These are phyloP conservation scores for Zoroaster sp. DNA, from an alignment of 53 echinoderm and acorn worm genomes.

Conservation along the genomic window DNA sequence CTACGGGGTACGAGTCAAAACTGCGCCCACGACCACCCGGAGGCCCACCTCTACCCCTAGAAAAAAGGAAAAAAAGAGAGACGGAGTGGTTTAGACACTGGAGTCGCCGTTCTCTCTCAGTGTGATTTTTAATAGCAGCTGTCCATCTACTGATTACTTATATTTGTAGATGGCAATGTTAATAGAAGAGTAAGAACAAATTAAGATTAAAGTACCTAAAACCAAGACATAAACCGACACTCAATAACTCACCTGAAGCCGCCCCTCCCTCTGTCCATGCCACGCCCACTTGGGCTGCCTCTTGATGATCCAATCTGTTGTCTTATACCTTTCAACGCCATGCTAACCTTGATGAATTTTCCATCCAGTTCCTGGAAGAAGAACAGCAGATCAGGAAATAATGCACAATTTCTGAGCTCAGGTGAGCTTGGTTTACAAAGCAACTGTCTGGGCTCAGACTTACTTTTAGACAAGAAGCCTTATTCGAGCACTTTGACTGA, in stretches of 20 bases:
- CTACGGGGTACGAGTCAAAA: not conserved
- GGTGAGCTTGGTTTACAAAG: too few species aligned
- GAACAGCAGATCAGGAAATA: too few species aligned
- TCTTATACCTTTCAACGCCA: constrained; percentile 24
- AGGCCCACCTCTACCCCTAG: constrained; percentile 51
- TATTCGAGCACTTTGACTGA: too few species aligned
- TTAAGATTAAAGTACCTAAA: not conserved
- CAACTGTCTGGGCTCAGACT: too few species aligned
- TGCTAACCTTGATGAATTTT: constrained; percentile 6
- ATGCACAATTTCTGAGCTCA: too few species aligned
- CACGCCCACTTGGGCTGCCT: constrained; percentile 19
- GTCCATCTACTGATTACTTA: too few species aligned
- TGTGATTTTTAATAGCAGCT: too few species aligned
- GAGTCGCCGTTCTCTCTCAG: too few species aligned
- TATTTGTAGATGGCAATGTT: too few species aligned
- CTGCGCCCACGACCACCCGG: constrained; percentile 9
- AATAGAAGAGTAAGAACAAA: not conserved
- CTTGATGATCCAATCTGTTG: not conserved
- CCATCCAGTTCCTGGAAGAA: constrained; percentile 26
- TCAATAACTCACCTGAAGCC: constrained; percentile 39
- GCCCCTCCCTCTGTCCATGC: constrained; percentile 57
- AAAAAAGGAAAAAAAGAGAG: not conserved
- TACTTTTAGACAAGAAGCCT: too few species aligned
- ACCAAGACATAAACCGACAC: not conserved
- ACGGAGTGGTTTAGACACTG: too few species aligned